Base-by-base conservation (phyloP, 2,113 vertebrate genomes). In the Arizona elegans region DNA sequence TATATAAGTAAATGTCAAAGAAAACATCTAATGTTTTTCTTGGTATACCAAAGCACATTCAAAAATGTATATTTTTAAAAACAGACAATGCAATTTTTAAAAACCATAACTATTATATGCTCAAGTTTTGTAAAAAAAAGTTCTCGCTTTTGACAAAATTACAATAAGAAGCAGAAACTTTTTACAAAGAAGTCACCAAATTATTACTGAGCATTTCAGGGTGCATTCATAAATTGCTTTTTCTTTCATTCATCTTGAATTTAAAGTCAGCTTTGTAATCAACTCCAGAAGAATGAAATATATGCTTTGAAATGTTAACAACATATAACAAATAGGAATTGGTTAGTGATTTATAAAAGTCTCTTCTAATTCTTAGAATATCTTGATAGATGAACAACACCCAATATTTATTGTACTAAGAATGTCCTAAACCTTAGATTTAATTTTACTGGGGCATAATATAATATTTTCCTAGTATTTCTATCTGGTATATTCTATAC, bases 241-340 rank as follows among this genome's bases (percentile, higher is more conserved):
- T 92, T 92, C 55, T 92, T 91, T 90, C 88, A 58, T 85, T 95
- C 92, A 92, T 89, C 93, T 93, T 95, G 95, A 87, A 93, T 91
- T 94, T 93, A 94, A 75, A 92, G 88, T 58, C 93, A 92, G 95
- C 95, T 90, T 91, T 90, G 92, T 95, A 96, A 96, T 97, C 97
- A 97, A 97, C 97, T 94, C 96, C 95, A 95, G 95, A 95, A 95
- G 94, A 94, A 96, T 98, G 97, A 97, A 96, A 98, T 93, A 95
- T 93, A 95, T 97, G 97, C 94, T 93, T 97, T 91, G 92, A 95
- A 94, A 96, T 98, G 98, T 97, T 98, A 98, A 96, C 96, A 98
- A 97, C 5, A 96, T 97, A 93, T 95, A 94, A 94, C 93, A 93
- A 93, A 38, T 29, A 91, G 8, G 53, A 94, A 87, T 38, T 88